Conservation (phyloP, 2,797 vertebrate genomes). For the Cheirogaleus major region DNA sequence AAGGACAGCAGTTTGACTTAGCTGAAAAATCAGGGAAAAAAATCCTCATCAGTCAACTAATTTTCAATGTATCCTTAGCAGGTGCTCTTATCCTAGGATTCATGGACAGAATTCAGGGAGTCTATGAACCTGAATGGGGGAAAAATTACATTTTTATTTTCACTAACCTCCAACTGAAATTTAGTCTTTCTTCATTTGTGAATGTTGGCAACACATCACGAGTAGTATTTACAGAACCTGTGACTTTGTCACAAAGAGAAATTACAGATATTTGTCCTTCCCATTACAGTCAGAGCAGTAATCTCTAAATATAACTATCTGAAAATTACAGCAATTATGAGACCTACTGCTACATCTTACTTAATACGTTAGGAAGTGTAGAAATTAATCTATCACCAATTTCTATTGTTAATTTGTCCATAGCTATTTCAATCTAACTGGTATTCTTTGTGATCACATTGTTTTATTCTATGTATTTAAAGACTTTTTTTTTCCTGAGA, state of each 20-base stretch:
- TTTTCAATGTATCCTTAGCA: not conserved
- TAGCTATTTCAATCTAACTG: not conserved
- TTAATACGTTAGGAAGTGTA: conserved; percentile 37
- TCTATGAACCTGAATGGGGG: not conserved
- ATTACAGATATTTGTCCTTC: conserved; percentile 54
- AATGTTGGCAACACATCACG: conserved; percentile 15
- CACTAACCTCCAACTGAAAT: conserved; percentile 53
- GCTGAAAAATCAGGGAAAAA: not conserved
- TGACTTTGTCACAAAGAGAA: conserved; percentile 54
- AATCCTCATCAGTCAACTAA: not conserved
- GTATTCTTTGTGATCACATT: not conserved
- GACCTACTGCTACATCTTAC: conserved; percentile 9
- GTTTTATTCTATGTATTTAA: conserved; percentile 41
- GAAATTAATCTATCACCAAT: not conserved
- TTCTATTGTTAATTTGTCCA: not conserved
- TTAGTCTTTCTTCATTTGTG: conserved; percentile 53
- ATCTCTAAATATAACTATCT: conserved; percentile 45
- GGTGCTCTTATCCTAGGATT: not conserved
- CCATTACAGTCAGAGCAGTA: conserved; percentile 1
- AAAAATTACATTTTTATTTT: conserved; percentile 32
- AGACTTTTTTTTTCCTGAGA: not conserved
- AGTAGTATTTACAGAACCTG: conserved; percentile 62
- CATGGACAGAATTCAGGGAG: not conserved
- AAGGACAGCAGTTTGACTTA: not conserved
- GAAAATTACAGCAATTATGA: conserved; percentile 51